Percentiles rank a stretch among this genome's conserved stretches.
Conservation (phyloP, 2,888 invertebrate species). For the Camponotus fellah region DNA sequence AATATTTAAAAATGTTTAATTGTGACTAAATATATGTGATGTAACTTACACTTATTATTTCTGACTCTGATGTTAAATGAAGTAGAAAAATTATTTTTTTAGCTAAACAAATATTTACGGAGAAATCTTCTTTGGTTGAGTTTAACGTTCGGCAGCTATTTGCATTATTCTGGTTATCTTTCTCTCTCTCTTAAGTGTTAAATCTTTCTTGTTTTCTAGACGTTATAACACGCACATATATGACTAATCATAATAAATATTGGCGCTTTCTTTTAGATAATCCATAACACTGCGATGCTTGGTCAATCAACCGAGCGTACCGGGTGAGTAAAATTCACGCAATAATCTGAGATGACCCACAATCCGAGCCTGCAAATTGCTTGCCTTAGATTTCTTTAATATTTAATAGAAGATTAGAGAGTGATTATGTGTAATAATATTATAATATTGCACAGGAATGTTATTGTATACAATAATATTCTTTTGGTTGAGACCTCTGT, state of each 20-base stretch:
- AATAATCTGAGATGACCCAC: constrained; percentile 50
- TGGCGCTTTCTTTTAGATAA: constrained; percentile 88
- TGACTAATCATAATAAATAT: constrained; percentile 50
- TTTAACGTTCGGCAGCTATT: constrained; percentile 25
- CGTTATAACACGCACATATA: neutral
- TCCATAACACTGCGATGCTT: constrained; percentile 88
- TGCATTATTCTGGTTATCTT: neutral
- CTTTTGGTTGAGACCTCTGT: neutral
- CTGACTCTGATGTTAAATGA: neutral
- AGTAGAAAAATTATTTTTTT: neutral
- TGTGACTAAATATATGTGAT: neutral
- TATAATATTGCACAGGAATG: constrained; percentile 1
- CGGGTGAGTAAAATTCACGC: constrained; percentile 87
- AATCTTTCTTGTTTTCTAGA: constrained; percentile 15
- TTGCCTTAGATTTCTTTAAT: constrained; percentile 55
- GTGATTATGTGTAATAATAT: constrained; percentile 9
- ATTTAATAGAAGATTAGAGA: constrained; percentile 32
- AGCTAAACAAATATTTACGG: neutral
- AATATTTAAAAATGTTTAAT: constrained; percentile 7
- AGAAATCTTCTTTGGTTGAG: neutral
- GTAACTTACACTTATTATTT: neutral
- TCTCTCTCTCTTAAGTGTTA: neutral
- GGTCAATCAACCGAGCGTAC: constrained; percentile 87
- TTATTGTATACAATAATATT: constrained; percentile 29
- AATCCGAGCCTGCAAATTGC: constrained; percentile 46